These are phyloP conservation scores for Euschistus heros DNA, from an alignment of 1,140 invertebrate species.

Conservation along the genomic window DNA sequence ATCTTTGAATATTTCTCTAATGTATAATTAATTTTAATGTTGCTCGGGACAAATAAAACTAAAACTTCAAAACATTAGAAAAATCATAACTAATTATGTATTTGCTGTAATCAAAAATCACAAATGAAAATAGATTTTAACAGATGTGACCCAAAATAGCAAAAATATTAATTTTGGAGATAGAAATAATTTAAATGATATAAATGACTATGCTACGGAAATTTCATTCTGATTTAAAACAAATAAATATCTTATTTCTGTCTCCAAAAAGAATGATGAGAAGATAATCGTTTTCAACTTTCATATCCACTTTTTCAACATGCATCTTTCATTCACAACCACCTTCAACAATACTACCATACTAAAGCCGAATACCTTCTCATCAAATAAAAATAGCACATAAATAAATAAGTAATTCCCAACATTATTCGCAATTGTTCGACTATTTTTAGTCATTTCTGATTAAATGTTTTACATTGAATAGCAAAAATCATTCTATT, in stretches of 20 bases:
- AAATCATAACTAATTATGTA: no score
- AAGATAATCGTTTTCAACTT: constrained; percentile 4
- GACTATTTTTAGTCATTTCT: no score
- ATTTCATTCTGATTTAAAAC: not conserved
- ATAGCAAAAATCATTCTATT: no score
- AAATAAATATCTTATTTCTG: not conserved
- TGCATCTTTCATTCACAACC: constrained; percentile 8
- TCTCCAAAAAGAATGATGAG: constrained; percentile 3
- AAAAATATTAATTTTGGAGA: not conserved
- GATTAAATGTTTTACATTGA: no score
- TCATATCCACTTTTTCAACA: not conserved
- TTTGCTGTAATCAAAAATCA: no score
- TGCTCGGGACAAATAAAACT: no score
- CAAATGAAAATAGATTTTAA: not conserved
- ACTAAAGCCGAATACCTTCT: not conserved
- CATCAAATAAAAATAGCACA: constrained; percentile 4
- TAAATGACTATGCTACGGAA: not conserved
- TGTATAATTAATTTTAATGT: no score
- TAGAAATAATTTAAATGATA: not conserved
- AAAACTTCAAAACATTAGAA: no score
- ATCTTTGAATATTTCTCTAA: not conserved
- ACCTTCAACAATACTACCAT: not conserved
- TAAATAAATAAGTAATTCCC: no score
- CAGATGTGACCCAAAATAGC: constrained; percentile 5
- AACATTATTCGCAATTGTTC: no score